Evolutionary conservation across 2,888 invertebrate genomes (phyloP).

Genomic region (Hedychridium roseum): DNA sequence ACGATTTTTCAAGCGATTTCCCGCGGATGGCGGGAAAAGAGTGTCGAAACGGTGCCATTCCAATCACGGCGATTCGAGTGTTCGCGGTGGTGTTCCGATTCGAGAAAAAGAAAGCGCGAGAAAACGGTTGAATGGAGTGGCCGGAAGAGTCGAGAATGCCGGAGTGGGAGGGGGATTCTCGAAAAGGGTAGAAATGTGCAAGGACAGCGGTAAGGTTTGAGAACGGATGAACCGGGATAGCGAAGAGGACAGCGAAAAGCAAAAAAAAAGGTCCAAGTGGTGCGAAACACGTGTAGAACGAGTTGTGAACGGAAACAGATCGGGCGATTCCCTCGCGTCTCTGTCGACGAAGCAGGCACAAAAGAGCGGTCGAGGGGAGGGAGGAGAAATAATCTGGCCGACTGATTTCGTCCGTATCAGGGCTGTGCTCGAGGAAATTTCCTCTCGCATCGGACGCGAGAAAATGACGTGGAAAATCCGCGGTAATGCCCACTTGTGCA

Average conservation of each 20-base stretch:
- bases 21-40: too few species aligned
- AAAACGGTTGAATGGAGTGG: slow-evolving; percentile 5
- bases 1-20: background rate
- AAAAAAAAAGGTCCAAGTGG: too few species aligned
- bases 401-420: slow-evolving; percentile 37
- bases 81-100: slow-evolving; percentile 5
- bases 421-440: slow-evolving; percentile 31
- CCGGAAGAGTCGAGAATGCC: too few species aligned
- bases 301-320: slow-evolving; percentile 7
- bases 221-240: too few species aligned
- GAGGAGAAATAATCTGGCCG: slow-evolving; percentile 27
- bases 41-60: background rate
- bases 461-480: slow-evolving; percentile 39
- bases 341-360: slow-evolving; percentile 29
- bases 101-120: slow-evolving; percentile 5
- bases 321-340: slow-evolving; percentile 25
- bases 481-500: slow-evolving; percentile 23
- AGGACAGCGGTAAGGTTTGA: background rate
- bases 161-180: too few species aligned
- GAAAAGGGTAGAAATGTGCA: too few species aligned
- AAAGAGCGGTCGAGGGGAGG: too few species aligned
- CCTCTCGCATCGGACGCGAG: slow-evolving; percentile 32
- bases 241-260: slow-evolving; percentile 7
- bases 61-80: slow-evolving; percentile 15
- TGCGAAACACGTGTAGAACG: slow-evolving; percentile 21